A percentile compares a stretch with the other conserved stretches of the same genome.
These are phyloP conservation scores for Tethea ocularis DNA, from an alignment of 2,888 invertebrate species.

Conservation along the genomic window DNA sequence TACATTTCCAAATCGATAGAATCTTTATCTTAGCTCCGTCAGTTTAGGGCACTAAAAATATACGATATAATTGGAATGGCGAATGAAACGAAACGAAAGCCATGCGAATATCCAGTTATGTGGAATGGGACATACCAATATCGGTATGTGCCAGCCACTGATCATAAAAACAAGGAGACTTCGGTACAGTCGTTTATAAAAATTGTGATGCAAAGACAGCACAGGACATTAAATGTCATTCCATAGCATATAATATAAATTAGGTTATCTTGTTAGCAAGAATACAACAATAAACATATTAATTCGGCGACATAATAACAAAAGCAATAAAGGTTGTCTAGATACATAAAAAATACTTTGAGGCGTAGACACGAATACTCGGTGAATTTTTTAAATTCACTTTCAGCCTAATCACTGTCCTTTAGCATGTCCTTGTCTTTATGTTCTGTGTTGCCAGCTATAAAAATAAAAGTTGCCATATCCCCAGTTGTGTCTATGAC, in stretches of 20 bases:
- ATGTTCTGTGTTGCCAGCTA: neutral
- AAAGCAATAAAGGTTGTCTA: too few relatives aligned
- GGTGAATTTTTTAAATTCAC: too few relatives aligned
- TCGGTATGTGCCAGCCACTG: neutral
- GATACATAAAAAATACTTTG: too few relatives aligned
- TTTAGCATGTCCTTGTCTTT: neutral
- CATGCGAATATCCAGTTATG: slow-evolving; percentile 3
- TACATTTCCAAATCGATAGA: neutral
- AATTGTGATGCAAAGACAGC: too few relatives aligned
- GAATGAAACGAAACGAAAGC: neutral
- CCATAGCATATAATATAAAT: too few relatives aligned
- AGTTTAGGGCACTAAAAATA: neutral
- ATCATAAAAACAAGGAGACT: neutral
- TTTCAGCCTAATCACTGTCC: too few relatives aligned
- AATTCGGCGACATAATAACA: too few relatives aligned
- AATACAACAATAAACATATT: too few relatives aligned
- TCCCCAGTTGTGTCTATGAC: slow-evolving; percentile 5
- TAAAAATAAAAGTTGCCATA: slow-evolving; percentile 9
- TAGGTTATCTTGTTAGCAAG: too few relatives aligned
- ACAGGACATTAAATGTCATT: too few relatives aligned
- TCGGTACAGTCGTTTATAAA: too few relatives aligned
- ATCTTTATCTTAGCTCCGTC: neutral
- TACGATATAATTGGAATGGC: neutral
- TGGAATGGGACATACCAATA: slow-evolving; percentile 5
- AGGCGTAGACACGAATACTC: too few relatives aligned